Conservation (phyloP, 2,797 vertebrate genomes). For the Pseudochaenichthys georgianus region DNA sequence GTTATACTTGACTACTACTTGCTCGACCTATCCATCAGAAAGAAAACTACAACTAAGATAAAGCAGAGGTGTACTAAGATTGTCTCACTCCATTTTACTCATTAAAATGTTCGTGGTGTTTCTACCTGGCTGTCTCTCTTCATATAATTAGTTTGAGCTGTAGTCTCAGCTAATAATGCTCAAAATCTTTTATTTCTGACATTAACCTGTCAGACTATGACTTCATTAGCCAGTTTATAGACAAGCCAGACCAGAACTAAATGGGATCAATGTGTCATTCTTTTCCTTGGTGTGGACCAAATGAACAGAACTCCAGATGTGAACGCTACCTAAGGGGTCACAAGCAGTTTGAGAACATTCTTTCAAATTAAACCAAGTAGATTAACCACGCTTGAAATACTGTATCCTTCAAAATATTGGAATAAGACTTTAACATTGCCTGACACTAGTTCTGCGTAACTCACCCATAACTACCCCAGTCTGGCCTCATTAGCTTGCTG, state of each 20-base stretch:
- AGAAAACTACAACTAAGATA: no score
- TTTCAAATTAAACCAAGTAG: background rate
- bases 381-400: background rate
- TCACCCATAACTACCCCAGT: background rate
- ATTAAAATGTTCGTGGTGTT: background rate
- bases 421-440: background rate
- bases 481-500: conserved; percentile 5
- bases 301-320: background rate
- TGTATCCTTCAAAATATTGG: background rate
- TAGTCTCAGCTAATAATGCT: background rate
- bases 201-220: background rate
- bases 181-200: background rate
- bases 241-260: background rate
- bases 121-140: background rate
- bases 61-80: no score
- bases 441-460: background rate
- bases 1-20: no score
- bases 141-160: background rate
- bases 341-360: background rate
- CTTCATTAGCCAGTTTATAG: no score
- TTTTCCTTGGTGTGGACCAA: background rate
- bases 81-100: no score
- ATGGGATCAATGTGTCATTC: background rate
- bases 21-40: no score
- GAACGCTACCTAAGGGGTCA: background rate